Base-by-base conservation (phyloP, 2,113 vertebrate genomes). In the Chloroceryle aenea region DNA sequence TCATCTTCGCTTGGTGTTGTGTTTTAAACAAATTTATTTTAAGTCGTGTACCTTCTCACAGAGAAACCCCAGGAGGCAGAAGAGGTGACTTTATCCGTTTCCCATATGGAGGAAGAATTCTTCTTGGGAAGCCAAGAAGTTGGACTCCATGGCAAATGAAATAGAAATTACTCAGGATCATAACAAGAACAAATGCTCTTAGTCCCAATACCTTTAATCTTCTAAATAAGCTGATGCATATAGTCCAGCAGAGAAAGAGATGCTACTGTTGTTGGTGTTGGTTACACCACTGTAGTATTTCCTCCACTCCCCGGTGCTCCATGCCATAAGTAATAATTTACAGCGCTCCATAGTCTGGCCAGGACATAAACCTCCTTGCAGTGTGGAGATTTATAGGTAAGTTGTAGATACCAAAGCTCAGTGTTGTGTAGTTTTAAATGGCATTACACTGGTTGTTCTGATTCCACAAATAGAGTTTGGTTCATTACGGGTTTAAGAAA, bases 401-500 rank as follows among this genome's bases (percentile, higher is more conserved):
- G 6, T 14, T 16, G 14, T 29, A 38, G 73, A 14, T 42, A 13
- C 29, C 8, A 12, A 25, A 43, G 27, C 32, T 71, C 1, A 25
- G 32, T 6, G 38, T 4, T 43, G 19, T 29, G 61, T 43, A 4
- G 27, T 72, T 47, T 68, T 71, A 66, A n/a, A 0, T 45, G 42
- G 4, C 5, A 2, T 53, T 9, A 14, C 2, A 9, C 3, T 7
- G 29, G 23, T 13, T 4, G 16, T 13, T 73, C 32, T 22, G 42
- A 17, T 42, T 63, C 14, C 34, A 47, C 66, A 76, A 48, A 73
- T 0, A 38, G 34, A 48, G 23, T 58, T 56, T 18, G 3, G 6
- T 17, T 47, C 43, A 2, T 34, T 30, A 3, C 20, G 69, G 27
- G 14, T 79, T 77, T 34, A 17, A 34, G 75, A 11, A 76, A 59